These are phyloP conservation scores for Acromyrmex heyeri DNA, from an alignment of 1,140 invertebrate species.

Conservation along the genomic window DNA sequence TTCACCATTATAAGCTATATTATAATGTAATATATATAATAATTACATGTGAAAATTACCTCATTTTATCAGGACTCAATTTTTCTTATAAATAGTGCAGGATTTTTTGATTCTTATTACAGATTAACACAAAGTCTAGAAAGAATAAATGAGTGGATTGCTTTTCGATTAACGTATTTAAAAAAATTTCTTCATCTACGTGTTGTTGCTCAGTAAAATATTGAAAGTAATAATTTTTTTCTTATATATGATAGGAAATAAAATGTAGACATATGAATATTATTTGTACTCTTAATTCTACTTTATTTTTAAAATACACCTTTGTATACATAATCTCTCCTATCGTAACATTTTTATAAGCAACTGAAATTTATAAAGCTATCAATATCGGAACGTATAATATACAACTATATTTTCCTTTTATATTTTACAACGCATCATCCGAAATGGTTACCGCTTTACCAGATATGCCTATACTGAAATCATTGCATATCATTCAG, in stretches of 20 bases:
- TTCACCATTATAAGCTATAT: too few relatives aligned
- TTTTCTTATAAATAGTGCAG: too few relatives aligned
- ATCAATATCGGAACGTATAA: background rate
- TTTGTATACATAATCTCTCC: background rate
- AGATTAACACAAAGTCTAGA: background rate
- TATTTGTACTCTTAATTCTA: background rate
- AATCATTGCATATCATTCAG: constrained; percentile 40
- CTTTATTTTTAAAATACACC: background rate
- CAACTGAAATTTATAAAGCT: constrained; percentile 2
- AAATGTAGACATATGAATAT: background rate
- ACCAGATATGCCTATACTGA: background rate
- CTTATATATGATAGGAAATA: background rate
- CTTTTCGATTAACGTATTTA: background rate
- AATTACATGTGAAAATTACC: too few relatives aligned
- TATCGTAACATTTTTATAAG: background rate
- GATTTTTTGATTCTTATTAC: background rate
- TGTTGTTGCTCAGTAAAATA: background rate
- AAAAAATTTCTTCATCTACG: background rate
- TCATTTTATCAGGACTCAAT: too few relatives aligned
- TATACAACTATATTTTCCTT: background rate
- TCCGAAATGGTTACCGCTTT: constrained; percentile 5
- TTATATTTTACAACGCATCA: constrained; percentile 15
- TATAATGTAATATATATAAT: too few relatives aligned
- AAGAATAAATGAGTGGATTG: background rate
- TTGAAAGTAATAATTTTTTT: background rate